A percentile compares a stretch with the other conserved stretches of the same genome.
Conservation (phyloP, 2,797 vertebrate species). For the Psittacula derbiana region DNA sequence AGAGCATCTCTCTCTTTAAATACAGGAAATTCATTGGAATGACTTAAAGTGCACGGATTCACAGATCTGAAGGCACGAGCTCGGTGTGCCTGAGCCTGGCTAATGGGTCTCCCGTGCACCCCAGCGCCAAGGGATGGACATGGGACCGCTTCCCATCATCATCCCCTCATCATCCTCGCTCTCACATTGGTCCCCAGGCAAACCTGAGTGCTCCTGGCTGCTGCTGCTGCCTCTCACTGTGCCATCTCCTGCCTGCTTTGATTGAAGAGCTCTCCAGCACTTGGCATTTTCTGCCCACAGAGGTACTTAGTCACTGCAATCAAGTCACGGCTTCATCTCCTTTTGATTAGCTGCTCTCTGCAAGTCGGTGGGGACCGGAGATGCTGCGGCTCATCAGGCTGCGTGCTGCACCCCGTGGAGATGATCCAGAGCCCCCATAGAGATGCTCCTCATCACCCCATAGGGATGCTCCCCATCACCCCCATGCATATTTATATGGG, state of each 20-base stretch:
- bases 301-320: constrained; percentile 31
- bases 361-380: neutral
- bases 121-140: neutral
- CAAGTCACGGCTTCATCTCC: neutral
- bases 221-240: neutral
- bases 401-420: neutral
- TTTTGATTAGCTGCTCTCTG: neutral
- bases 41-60: neutral
- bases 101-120: neutral
- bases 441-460: neutral
- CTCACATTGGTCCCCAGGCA: neutral
- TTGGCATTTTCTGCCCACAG: neutral
- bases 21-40: neutral
- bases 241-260: neutral
- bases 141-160: rapidly evolving
- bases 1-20: neutral
- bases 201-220: neutral
- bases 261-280: constrained; percentile 60
- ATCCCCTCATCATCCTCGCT: neutral
- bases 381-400: neutral
- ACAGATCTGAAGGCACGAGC: neutral
- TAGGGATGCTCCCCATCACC: neutral
- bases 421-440: neutral
- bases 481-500: neutral
- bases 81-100: rapidly evolving